Evolutionary conservation across 2,797 vertebrate species (phyloP), one percentile per base, ranked within the genome.

Genomic region (Acridotheres tristis): DNA sequence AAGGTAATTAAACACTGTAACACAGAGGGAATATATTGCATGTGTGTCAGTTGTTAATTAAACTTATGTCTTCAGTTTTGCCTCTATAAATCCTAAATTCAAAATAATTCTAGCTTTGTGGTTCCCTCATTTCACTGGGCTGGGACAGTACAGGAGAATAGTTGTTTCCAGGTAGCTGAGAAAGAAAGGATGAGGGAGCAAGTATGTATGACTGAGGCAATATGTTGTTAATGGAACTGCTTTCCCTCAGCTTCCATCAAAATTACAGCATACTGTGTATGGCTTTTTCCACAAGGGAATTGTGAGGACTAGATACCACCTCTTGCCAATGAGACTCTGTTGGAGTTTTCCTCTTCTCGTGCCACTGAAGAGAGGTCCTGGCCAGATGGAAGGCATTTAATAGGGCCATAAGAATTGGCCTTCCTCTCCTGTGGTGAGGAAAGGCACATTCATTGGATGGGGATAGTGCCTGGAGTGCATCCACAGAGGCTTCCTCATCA

Each of bases 191-290:
- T 29, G 30, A 69, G 8, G 30, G 14, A 73, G 8, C 15, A 87
- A 74, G 10, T 2, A 7, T 4, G 8, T 19, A 20, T 13, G 17
- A 48, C 26, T n/a, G 1, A 2, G 19, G 18, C 15, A 88, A 29
- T 7, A 14, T 72, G 14, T 13, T 85, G 42, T 6, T 79, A 5
- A 66, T 9, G 53, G 27, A 83, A 27, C 4, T 13, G 23, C 16
- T 88, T 55, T 66, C 13, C 25, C 75, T 65, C 32, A 85, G 15
- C 16, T 82, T 72, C 23, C 1, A 0, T 19, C 23, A 63, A 36
- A 3, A 2, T 62, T 62, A 62, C 51, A 20, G 29, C 16, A 54
- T 10, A 4, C 11, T 5, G 0, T 27, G 3, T 21, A 29, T 7
- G 30, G 16, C 7, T 40, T 61, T 72, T 57, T 48, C 43, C 43